Evolutionary conservation across 2,888 invertebrate genomes (phyloP).

Genomic region (Sepiola atlantica): DNA sequence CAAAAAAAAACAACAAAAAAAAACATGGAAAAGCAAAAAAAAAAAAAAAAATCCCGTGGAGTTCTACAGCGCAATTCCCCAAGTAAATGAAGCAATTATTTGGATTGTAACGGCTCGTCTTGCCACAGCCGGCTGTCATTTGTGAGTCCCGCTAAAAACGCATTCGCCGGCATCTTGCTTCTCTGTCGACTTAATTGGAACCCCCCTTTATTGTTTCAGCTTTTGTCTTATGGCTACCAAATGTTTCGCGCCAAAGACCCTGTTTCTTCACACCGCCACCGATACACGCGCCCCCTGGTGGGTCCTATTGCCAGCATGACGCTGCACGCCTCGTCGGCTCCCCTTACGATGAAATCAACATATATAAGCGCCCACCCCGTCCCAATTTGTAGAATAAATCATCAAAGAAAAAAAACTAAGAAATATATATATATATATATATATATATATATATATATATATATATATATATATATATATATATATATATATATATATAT

Average conservation of each 20-base stretch:
- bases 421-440: no score
- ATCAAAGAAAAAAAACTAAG: neutral
- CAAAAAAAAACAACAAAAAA: neutral
- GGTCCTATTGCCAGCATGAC: conserved; percentile 9
- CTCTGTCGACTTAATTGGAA: neutral
- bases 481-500: neutral
- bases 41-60: neutral
- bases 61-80: neutral
- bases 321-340: neutral
- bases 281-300: neutral
- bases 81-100: conserved; percentile 32
- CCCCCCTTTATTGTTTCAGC: neutral
- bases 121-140: conserved; percentile 32
- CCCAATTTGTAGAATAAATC: neutral
- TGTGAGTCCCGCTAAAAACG: neutral
- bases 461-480: neutral
- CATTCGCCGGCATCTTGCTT: neutral
- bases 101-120: conserved; percentile 32
- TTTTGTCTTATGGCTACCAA: neutral
- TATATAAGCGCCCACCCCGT: neutral
- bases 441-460: neutral
- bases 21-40: no score
- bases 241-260: neutral
- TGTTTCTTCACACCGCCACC: neutral
- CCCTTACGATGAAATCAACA: neutral